Evolutionary conservation across 2,888 invertebrate species (phyloP).

Genomic region (Periphyllus acericola): DNA sequence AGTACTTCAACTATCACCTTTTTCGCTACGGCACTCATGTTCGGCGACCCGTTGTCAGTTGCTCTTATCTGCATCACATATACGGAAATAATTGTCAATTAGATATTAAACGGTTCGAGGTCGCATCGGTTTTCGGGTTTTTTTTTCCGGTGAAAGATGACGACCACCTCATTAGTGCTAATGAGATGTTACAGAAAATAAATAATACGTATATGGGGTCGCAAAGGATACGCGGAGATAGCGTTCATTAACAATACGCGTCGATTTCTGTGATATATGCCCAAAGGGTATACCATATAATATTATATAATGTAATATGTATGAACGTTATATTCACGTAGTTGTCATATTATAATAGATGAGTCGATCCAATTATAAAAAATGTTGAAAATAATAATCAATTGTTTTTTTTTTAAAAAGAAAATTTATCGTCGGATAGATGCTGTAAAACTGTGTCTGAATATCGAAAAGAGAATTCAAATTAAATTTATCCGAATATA

Average conservation of each 20-base stretch:
- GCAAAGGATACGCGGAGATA: not conserved
- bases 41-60: conserved; percentile 81
- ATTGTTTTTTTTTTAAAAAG: not conserved
- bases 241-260: conserved; percentile 15
- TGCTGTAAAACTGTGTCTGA: not conserved
- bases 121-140: not conserved
- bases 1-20: conserved; percentile 78
- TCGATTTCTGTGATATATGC: conserved; percentile 23
- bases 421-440: not conserved
- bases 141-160: conserved; percentile 8
- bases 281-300: not conserved
- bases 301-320: not conserved
- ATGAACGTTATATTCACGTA: not conserved
- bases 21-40: conserved; percentile 78
- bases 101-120: not conserved
- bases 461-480: not conserved
- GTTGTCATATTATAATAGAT: conserved; percentile 25
- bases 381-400: not conserved
- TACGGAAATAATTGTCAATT: not conserved
- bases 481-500: not conserved
- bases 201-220: not conserved
- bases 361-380: conserved; percentile 1
- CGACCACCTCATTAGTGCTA: conserved; percentile 19
- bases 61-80: conserved; percentile 76
- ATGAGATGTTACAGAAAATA: conserved; percentile 39